These are phyloP conservation scores for Amblyornis subalaris DNA, from an alignment of 2,113 vertebrate genomes.

Conservation along the genomic window DNA sequence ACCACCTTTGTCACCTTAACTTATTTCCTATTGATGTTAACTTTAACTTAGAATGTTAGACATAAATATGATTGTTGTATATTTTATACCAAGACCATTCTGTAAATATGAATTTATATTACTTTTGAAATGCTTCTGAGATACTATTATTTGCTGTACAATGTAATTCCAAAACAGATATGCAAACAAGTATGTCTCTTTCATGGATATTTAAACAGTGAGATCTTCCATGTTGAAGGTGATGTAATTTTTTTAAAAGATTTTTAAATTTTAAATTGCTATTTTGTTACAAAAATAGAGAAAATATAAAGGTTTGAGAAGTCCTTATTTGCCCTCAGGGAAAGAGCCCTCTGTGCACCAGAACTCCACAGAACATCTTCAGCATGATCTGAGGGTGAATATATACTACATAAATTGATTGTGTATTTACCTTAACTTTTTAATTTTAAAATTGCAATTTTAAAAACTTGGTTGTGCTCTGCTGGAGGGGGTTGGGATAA, in stretches of 20 bases:
- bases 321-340: slow-evolving; percentile 85
- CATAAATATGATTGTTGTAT: slow-evolving; percentile 76
- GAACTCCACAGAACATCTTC: slow-evolving; percentile 79
- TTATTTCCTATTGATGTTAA: slow-evolving; percentile 74
- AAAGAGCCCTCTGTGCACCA: slow-evolving; percentile 83
- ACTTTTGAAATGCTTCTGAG: slow-evolving; percentile 80
- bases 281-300: slow-evolving; percentile 84
- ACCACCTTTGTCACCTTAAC: slow-evolving; percentile 75
- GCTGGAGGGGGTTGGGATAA: slow-evolving; percentile 75
- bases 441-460: slow-evolving; percentile 80
- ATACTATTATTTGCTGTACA: slow-evolving; percentile 77
- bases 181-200: slow-evolving; percentile 78
- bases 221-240: slow-evolving; percentile 83
- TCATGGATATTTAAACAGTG: slow-evolving; percentile 80
- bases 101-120: slow-evolving; percentile 77
- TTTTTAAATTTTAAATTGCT: slow-evolving; percentile 82
- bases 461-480: slow-evolving; percentile 78
- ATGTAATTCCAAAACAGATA: slow-evolving; percentile 77
- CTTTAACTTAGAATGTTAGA: slow-evolving; percentile 73
- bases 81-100: slow-evolving; percentile 76
- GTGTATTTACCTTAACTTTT: slow-evolving; percentile 79
- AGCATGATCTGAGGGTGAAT: slow-evolving; percentile 80
- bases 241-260: slow-evolving; percentile 81
- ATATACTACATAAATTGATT: slow-evolving; percentile 81
- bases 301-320: slow-evolving; percentile 78